phyloP scores from a whole-genome alignment of 2,888 invertebrate genomes.

The Taphrorychus bicolor region DNA sequence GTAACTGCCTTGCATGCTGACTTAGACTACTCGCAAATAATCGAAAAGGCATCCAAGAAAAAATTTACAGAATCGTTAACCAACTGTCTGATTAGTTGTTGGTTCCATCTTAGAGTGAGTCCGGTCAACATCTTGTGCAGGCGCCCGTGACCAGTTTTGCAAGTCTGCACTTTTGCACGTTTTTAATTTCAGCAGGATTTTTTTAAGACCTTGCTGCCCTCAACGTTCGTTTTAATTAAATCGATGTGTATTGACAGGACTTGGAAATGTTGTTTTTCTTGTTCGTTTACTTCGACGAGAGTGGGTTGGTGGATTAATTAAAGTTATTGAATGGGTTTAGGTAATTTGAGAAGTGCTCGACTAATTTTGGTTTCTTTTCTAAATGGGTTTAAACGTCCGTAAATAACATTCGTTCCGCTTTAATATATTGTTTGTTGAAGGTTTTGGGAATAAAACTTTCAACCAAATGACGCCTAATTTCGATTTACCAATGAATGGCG shows the following conservation, averaged over 20 bases:
- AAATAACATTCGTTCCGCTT: neutral
- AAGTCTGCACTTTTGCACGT: constrained; percentile 13
- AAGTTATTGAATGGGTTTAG: neutral
- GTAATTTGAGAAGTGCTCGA: neutral
- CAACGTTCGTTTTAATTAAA: neutral
- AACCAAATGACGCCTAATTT: too few relatives aligned
- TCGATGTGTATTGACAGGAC: neutral
- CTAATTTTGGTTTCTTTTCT: neutral
- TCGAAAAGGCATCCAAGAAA: constrained; percentile 21
- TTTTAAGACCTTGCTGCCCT: neutral
- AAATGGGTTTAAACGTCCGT: neutral
- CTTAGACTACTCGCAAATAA: constrained; percentile 24
- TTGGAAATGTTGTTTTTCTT: neutral
- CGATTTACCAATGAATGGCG: too few relatives aligned
- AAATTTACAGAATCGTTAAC: constrained; percentile 22
- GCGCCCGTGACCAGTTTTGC: constrained; percentile 42
- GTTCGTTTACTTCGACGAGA: neutral
- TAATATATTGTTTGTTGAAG: neutral
- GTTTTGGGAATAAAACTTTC: neutral
- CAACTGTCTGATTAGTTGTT: constrained; percentile 38
- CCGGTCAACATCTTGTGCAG: constrained; percentile 35
- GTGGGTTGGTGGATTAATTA: neutral
- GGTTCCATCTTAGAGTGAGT: constrained; percentile 31
- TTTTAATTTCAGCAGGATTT: neutral
- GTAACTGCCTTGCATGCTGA: too few relatives aligned